Evolutionary conservation across 2,888 invertebrate species (phyloP), one percentile per base, ranked within the genome.

Genomic region (Neoitamus cyanurus): DNA sequence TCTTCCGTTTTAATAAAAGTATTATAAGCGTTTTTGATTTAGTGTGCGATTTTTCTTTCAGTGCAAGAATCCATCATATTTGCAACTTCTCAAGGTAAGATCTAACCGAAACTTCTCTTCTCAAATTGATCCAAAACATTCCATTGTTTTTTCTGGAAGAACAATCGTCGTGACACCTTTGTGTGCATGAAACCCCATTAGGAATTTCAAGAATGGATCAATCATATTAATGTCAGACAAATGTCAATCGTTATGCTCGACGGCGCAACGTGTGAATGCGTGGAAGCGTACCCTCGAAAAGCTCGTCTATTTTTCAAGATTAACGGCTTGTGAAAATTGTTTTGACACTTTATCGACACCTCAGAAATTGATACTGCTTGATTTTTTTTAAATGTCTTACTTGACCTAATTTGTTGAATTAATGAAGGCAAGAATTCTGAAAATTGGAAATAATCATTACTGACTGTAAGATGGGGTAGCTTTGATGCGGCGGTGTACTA

Each of bases 221-320:
- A 80, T 80, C 78, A 80, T 58, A 80, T 9, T 78, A 80, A 80
- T 20, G 34, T 58, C 78, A 80, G 58, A 11, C 30, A 80, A 58
- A 80, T 20, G 78, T 20, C 48, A 80, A 58, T 20, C 3, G 58
- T 48, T 31, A 31, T 58, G 25, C 34, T 75, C 28, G 37, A 11
- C 13, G 13, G 25, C 75, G 75, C 13, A 9, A 42, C 75, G 75
- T 75, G 75, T 75, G 28, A 75, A 75, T 42, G 37, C 42, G 42
- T 42, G 28, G 36, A 15, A 73, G 20, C 36, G 30, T 11, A 73
- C 36, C 36, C n/a, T 36, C 36, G n/a, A 72, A 72, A 72, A 2
- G 20, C 36, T 72, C 72, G 15, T n/a, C 73, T 36, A 1, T 37
- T 15, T 11, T 73, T 75, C 34, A 25, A 37, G n/a, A 37, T 37